Conservation (phyloP, 2,888 invertebrate genomes). For the Trisateles emortualis region DNA sequence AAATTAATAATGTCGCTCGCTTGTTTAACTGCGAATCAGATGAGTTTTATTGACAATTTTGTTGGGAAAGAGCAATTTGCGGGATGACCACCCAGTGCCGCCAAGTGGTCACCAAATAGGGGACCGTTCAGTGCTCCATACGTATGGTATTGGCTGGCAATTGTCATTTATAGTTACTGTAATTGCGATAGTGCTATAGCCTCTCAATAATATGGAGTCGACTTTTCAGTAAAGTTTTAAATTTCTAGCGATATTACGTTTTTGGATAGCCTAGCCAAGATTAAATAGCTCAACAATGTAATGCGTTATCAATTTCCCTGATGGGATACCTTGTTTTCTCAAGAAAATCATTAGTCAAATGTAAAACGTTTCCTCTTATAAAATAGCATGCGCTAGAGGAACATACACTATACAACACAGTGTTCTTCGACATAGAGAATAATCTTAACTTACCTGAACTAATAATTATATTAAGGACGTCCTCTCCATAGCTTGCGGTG, state of each 20-base stretch:
- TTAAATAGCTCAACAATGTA: neutral
- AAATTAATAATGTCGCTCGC: constrained; percentile 87
- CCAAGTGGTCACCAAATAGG: constrained; percentile 84
- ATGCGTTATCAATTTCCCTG: neutral
- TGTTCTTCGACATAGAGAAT: constrained; percentile 16
- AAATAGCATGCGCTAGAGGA: neutral
- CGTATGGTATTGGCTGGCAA: constrained; percentile 59
- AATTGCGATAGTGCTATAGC: constrained; percentile 61
- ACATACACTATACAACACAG: constrained; percentile 6
- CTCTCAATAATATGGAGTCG: constrained; percentile 48
- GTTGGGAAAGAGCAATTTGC: constrained; percentile 86
- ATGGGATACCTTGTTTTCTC: neutral
- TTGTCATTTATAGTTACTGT: constrained; percentile 69
- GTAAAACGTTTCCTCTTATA: neutral
- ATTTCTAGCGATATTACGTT: too few species aligned
- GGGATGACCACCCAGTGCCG: constrained; percentile 81
- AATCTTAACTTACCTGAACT: constrained; percentile 34
- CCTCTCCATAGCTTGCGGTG: constrained; percentile 32
- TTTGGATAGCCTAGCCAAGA: too few species aligned
- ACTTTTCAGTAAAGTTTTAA: constrained; percentile 12
- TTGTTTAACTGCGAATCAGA: constrained; percentile 87
- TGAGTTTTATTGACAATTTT: constrained; percentile 87
- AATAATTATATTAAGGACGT: constrained; percentile 40
- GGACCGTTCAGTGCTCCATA: constrained; percentile 57
- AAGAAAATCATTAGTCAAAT: neutral